A percentile compares a stretch with the other conserved stretches of the same genome.
These are phyloP conservation scores for Dicyrtoma fusca DNA, from an alignment of 2,888 invertebrate species.

Conservation along the genomic window DNA sequence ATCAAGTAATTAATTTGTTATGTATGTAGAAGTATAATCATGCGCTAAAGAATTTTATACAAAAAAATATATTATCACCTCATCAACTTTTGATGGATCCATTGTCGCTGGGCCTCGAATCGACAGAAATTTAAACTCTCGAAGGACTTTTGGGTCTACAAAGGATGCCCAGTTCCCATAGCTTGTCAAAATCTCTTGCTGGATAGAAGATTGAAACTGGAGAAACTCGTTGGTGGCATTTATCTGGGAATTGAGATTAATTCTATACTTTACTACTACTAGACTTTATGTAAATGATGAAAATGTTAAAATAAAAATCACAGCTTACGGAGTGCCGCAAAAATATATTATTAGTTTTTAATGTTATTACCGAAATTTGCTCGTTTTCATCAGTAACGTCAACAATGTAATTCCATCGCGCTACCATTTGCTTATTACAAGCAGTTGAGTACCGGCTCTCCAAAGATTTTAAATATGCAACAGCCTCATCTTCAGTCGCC, in stretches of 20 bases:
- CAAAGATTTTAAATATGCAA: slow-evolving; percentile 1
- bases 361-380: slow-evolving; percentile 52
- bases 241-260: neutral
- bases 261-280: no score
- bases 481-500: slow-evolving; percentile 9
- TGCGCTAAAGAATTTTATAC: neutral
- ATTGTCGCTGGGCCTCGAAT: slow-evolving; percentile 53
- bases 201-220: slow-evolving; percentile 31
- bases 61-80: slow-evolving; percentile 14
- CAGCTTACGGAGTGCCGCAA: no score
- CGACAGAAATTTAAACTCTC: slow-evolving; percentile 51
- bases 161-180: slow-evolving; percentile 26
- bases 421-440: slow-evolving; percentile 32
- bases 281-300: no score
- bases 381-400: slow-evolving; percentile 53
- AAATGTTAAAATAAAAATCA: no score
- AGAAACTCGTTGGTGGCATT: slow-evolving; percentile 11
- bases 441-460: slow-evolving; percentile 29
- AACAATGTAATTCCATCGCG: slow-evolving; percentile 51
- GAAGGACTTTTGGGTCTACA: slow-evolving; percentile 35
- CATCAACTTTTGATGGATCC: slow-evolving; percentile 39
- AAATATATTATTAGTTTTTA: no score
- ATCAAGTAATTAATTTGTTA: neutral
- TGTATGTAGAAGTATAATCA: neutral
- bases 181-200: slow-evolving; percentile 21